These are phyloP conservation scores for Phalanger gymnotis DNA, from an alignment of 2,797 vertebrate species.

Conservation along the genomic window DNA sequence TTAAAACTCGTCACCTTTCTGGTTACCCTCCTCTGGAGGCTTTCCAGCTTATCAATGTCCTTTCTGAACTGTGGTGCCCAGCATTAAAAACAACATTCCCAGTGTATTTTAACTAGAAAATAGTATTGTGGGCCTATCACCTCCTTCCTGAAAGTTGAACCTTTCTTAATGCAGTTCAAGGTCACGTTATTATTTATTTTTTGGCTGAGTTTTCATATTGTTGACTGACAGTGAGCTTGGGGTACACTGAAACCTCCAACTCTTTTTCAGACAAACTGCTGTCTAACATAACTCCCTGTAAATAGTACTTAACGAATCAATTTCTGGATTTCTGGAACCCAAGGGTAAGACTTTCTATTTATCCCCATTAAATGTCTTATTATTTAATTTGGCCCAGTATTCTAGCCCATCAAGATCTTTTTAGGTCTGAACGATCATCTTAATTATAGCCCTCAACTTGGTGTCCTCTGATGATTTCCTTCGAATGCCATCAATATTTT, in stretches of 20 bases:
- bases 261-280: neutral
- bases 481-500: neutral
- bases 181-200: neutral
- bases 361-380: neutral
- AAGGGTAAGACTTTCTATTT: neutral
- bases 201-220: neutral
- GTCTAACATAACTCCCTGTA: neutral
- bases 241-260: neutral
- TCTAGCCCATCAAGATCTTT: neutral
- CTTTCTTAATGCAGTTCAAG: neutral
- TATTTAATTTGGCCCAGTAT: neutral
- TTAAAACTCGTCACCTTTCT: too few species aligned
- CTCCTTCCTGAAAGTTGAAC: neutral
- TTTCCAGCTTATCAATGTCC: neutral
- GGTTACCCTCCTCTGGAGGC: neutral
- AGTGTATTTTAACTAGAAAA: neutral
- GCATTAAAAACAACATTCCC: neutral
- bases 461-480: neutral
- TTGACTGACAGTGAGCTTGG: neutral
- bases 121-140: neutral
- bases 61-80: neutral
- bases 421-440: neutral
- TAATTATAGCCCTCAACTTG: neutral
- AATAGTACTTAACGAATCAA: neutral
- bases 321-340: neutral